Percentiles rank a stretch among this genome's conserved stretches.
Conservation (phyloP, 2,113 vertebrate genomes). For the Elephantulus edwardii region DNA sequence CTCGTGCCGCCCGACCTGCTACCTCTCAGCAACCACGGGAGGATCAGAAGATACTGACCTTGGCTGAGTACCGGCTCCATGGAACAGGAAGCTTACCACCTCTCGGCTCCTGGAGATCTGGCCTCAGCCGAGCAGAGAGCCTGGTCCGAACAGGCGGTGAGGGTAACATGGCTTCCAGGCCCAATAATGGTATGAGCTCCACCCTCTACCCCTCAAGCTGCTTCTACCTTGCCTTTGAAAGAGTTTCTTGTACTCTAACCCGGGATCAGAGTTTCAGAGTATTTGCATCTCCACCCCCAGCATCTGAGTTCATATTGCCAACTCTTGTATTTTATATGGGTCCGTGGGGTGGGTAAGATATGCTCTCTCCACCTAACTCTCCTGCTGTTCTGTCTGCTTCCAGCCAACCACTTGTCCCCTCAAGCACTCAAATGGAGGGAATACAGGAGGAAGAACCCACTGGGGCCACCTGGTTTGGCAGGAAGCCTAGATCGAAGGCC, state of each 20-base stretch:
- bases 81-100: conserved; percentile 78
- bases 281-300: not conserved
- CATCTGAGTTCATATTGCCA: not conserved
- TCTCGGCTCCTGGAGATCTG: conserved; percentile 67
- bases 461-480: conserved; percentile 88
- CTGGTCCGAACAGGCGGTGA: conserved; percentile 80
- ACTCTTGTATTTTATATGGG: not conserved
- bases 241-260: not conserved
- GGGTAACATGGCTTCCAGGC: conserved; percentile 81
- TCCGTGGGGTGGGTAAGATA: not conserved
- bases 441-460: conserved; percentile 94
- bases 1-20: conserved; percentile 82
- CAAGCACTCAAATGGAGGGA: conserved; percentile 98
- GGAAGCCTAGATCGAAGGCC: conserved; percentile 86
- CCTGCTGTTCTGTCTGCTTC: conserved; percentile 43
- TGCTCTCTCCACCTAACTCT: conserved; percentile 64
- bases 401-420: conserved; percentile 96
- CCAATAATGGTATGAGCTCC: conserved; percentile 87
- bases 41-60: conserved; percentile 68
- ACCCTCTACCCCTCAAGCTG: not conserved
- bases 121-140: conserved; percentile 80
- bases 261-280: not conserved
- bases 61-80: conserved; percentile 86
- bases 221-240: not conserved
- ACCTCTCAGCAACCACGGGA: conserved; percentile 80